Percentiles rank a stretch among this genome's conserved stretches.
Conservation (phyloP, 2,888 invertebrate species). For the Tenthredo notha region DNA sequence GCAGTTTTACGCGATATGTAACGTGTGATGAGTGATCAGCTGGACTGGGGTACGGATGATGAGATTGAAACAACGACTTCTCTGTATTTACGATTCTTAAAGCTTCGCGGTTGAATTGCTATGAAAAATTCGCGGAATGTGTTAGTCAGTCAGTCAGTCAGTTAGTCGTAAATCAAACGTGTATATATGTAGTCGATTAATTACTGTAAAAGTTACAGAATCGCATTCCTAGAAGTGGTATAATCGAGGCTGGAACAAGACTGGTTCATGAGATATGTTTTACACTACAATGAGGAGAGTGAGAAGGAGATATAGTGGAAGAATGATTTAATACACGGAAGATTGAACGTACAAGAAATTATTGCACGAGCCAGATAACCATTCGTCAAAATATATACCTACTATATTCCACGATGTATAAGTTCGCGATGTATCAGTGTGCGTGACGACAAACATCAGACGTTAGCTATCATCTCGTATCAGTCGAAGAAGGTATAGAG, state of each 20-base stretch:
- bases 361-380: constrained; percentile 19
- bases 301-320: neutral
- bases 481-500: constrained; percentile 5
- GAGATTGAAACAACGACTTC: neutral
- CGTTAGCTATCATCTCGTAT: neutral
- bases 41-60: neutral
- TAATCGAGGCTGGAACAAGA: neutral
- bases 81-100: constrained; percentile 3
- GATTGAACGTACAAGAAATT: constrained; percentile 22
- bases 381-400: constrained; percentile 1
- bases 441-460: constrained; percentile 20
- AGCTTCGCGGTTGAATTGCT: constrained; percentile 14
- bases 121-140: neutral
- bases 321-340: constrained; percentile 22
- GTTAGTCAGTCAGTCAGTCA: neutral
- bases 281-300: neutral
- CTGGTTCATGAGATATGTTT: no score
- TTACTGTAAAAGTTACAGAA: neutral
- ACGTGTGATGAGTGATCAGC: neutral
- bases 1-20: constrained; percentile 14
- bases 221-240: constrained; percentile 1
- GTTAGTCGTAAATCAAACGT: neutral
- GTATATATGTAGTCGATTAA: neutral
- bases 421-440: constrained; percentile 3
- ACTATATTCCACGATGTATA: neutral